A percentile compares a stretch with the other conserved stretches of the same genome.
These are phyloP conservation scores for Agrotis ipsilon DNA, from an alignment of 2,888 invertebrate genomes.

Conservation along the genomic window DNA sequence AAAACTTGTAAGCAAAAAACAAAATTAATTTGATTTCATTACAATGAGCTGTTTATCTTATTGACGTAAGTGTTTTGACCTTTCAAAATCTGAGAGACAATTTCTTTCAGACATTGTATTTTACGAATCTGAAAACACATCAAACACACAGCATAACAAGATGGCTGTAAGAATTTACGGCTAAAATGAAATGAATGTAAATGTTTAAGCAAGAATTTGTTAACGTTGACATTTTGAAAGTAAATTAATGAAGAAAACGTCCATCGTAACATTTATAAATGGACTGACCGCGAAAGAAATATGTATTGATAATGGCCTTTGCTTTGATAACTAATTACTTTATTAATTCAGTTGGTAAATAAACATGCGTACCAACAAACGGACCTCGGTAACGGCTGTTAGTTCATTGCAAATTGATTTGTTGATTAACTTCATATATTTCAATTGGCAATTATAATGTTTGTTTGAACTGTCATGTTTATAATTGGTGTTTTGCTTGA, in stretches of 20 bases:
- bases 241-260: slow-evolving; percentile 32
- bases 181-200: neutral
- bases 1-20: slow-evolving; percentile 7
- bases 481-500: neutral
- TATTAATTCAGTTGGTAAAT: slow-evolving; percentile 39
- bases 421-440: slow-evolving; percentile 29
- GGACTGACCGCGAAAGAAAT: slow-evolving; percentile 33
- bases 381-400: slow-evolving; percentile 21
- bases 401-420: slow-evolving; percentile 36
- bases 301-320: slow-evolving; percentile 34
- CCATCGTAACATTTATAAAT: slow-evolving; percentile 27
- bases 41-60: slow-evolving; percentile 5
- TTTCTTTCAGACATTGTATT: neutral
- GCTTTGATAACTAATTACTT: slow-evolving; percentile 34
- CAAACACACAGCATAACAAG: slow-evolving; percentile 10
- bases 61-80: neutral
- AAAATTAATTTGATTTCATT: neutral
- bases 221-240: slow-evolving; percentile 28
- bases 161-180: neutral
- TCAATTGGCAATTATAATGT: slow-evolving; percentile 19
- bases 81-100: neutral
- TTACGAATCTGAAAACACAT: neutral
- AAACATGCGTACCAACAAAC: slow-evolving; percentile 18
- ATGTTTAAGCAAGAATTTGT: neutral
- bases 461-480: slow-evolving; percentile 5